These are phyloP conservation scores for Rhynchophorus ferrugineus DNA, from an alignment of 1,140 invertebrate genomes.

Conservation along the genomic window DNA sequence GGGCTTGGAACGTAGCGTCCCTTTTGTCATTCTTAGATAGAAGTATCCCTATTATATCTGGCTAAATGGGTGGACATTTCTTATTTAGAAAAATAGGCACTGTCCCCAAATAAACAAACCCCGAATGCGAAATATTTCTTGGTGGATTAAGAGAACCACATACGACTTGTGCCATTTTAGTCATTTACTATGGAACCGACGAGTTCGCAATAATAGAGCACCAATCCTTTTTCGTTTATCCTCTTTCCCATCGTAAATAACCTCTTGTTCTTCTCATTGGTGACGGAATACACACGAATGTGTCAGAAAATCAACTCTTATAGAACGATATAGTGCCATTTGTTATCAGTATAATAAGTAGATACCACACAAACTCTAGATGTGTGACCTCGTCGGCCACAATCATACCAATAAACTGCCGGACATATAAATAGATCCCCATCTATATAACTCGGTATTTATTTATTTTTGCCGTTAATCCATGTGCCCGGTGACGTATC, in stretches of 20 bases:
- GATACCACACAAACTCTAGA: background rate
- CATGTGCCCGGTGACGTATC: constrained; percentile 12
- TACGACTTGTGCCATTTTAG: constrained; percentile 12
- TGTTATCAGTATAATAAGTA: background rate
- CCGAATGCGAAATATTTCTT: constrained; percentile 17
- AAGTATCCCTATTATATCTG: too few species aligned
- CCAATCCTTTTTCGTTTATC: too few species aligned
- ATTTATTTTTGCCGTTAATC: constrained; percentile 21
- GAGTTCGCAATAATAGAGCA: background rate
- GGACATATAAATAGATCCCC: constrained; percentile 16
- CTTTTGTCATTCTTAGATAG: too few species aligned
- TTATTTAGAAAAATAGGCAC: too few species aligned
- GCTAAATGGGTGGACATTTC: too few species aligned
- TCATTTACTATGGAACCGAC: constrained; percentile 15
- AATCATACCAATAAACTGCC: constrained; percentile 9
- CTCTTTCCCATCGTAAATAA: too few species aligned
- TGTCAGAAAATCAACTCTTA: too few species aligned
- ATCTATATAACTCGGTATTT: constrained; percentile 16
- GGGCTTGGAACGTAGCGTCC: too few species aligned
- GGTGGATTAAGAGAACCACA: constrained; percentile 15
- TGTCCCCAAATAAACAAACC: constrained; percentile 16
- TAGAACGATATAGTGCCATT: too few species aligned
- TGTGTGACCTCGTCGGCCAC: background rate
- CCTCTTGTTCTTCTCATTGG: too few species aligned
- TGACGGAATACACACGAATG: too few species aligned